Base-by-base conservation (phyloP, 2,113 vertebrate genomes). In the Bufo bufo region DNA sequence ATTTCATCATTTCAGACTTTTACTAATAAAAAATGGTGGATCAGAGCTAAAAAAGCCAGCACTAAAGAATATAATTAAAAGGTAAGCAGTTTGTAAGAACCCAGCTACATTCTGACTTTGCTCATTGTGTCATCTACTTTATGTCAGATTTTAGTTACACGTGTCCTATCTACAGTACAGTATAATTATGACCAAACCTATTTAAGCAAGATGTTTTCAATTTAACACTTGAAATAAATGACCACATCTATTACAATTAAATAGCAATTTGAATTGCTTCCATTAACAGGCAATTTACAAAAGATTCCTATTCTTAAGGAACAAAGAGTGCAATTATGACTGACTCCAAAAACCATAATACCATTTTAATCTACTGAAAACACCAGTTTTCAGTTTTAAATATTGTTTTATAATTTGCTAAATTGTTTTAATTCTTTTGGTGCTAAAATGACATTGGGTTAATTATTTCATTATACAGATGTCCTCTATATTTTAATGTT, bases 281-380 rank as follows among this genome's bases (percentile, higher is more conserved):
- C 83, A 85, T 85, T 56, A 58, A 74, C 66, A 75, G 66, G 69
- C 6, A 59, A 74, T 74, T 85, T 85, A 43, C 50, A 72, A 75
- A 50, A 75, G 83, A 72, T 85, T 74, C 2, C 69, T 58, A 74
- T 85, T 54, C 23, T 59, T 85, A 17, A 45, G 6, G 49, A 16
- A 75, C 23, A 74, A 85, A 23, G 58, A 80, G n/a, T 1, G 45
- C 10, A 49, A 79, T 86, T 86, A 86, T 79, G 59, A 80, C 77
- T 79, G 56, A 52, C 85, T 66, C 75, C 17, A 33, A 58, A 7
- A 17, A 58, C 33, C 52, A 47, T 85, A 85, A 85, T 85, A 85
- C 47, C 69, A 59, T 74, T 75, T 84, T 59, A 59, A 85, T 85
- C 33, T n/a, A 56, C 50, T 79, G 63, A 71, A 69, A 72, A 54